Evolutionary conservation across 2,113 vertebrate genomes (phyloP).

Genomic region (Rhabdomys dilectus): DNA sequence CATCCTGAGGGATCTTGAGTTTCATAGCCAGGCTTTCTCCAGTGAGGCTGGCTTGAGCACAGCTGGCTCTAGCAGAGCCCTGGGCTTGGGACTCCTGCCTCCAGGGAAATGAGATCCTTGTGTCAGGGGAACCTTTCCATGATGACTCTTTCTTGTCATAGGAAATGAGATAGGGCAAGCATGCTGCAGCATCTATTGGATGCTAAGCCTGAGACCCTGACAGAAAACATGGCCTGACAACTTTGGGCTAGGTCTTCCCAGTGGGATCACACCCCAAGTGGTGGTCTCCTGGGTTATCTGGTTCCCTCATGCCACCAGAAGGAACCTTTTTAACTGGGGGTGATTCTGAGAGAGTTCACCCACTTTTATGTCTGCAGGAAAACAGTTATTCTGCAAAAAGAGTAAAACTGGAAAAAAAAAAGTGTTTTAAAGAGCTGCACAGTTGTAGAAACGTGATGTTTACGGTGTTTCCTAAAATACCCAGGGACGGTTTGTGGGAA

Average conservation of each 20-base stretch:
- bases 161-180: neutral
- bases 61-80: neutral
- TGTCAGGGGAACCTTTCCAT: neutral
- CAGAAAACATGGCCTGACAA: neutral
- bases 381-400: slow-evolving; percentile 67
- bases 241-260: neutral
- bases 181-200: neutral
- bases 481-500: slow-evolving; percentile 70
- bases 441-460: slow-evolving; percentile 47
- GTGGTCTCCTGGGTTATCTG: neutral
- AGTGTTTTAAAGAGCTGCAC: slow-evolving; percentile 21
- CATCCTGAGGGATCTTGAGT: neutral
- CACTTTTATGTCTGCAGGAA: neutral
- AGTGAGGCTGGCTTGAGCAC: neutral
- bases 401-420: slow-evolving; percentile 45
- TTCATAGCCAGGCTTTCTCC: neutral
- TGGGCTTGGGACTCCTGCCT: neutral
- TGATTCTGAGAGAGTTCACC: neutral
- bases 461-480: slow-evolving; percentile 65
- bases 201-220: neutral
- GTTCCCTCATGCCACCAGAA: too few relatives aligned
- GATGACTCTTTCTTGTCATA: neutral
- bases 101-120: neutral
- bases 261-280: neutral
- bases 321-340: neutral